Evolutionary conservation across 2,888 invertebrate species (phyloP), one percentile per base, ranked within the genome.

Genomic region (Drosophila emarginata): DNA sequence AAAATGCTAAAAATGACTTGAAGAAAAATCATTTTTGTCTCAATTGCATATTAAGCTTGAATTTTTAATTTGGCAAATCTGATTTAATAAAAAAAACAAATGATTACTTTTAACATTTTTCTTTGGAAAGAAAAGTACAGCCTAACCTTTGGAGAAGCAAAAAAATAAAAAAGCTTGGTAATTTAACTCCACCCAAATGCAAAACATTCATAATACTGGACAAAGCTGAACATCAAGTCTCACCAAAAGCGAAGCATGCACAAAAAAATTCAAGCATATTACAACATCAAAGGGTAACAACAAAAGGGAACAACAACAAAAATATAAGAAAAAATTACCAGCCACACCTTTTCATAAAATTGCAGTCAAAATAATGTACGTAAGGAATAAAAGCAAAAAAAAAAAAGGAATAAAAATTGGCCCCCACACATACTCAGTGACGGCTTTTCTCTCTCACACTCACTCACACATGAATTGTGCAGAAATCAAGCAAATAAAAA

Each of bases 291-390:
- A 45, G 4, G 21, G 45, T 12, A 18, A 18, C 45, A 56, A n/a
- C 23, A 36, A 23, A 39, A 58, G 45, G 70, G 15, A 52, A 39
- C 18, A 36, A 14, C 14, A 36, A n/a, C n/a, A n/a, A n/a, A 53
- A 37, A 64, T 62, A 54, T 32, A 32, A 32, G 32, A 28, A 26
- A n/a, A 56, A 70, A 70, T 64, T 61, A 64, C 59, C 59, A 15
- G 66, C 78, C 80, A 82, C 82, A 75, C 75, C 79, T 78, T 72
- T 67, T 65, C 14, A 53, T 53, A 56, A 50, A 61, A 51, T 50
- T 54, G 37, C 21, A 66, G 56, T 45, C 59, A 50, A 14, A 15
- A 61, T 12, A 40, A 61, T 37, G 14, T 23, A 21, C 26, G 37
- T 9, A 45, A 52, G 61, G 52, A 56, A 40, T 54, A 71, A 73